Base-by-base conservation (phyloP, 2,113 vertebrate genomes). In the Cryptotis parvus region DNA sequence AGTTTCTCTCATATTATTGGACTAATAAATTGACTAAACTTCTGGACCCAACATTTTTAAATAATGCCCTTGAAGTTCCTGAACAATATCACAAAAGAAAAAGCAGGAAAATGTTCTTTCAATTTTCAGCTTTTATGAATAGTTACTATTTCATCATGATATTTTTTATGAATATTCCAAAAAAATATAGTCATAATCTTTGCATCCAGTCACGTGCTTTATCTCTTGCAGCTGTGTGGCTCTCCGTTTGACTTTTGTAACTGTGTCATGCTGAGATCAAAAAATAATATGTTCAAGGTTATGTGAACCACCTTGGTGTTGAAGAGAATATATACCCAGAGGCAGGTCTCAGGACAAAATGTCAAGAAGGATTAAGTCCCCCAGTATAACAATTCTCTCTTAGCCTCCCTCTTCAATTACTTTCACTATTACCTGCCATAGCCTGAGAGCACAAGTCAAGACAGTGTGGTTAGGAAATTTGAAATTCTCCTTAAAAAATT, bases 301-400 rank as follows among this genome's bases (percentile, higher is more conserved):
- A 41, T 58, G 55, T 37, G 95, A 93, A 52, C 69, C 81, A 39
- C 69, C 61, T 9, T 66, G 37, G 49, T 68, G 66, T 69, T 89
- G 61, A 58, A 82, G 73, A 74, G 68, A 80, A 73, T 84, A 26
- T 65, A 65, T 65, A 80, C 37, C 66, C 75, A 88, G 74, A 91
- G 84, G 84, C 81, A 82, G 10, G 82, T 88, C 70, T 87, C 31
- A 33, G 58, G 74, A 91, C 58, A 41, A 52, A 90, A 65, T 91
- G 87, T 95, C 84, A 90, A 61, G 78, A 77, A 90, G 93, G 45
- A 86, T 93, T 90, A 91, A 70, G 89, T 41, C 33, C 65, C 24
- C 63, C 1, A 70, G 72, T 70, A 3, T 43, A 80, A 84, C 69
- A 35, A 3, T 87, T 94, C 87, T 89, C 81, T 87, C 80, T 92